Conservation (phyloP, 2,113 vertebrate genomes). For the Hassar affinis region DNA sequence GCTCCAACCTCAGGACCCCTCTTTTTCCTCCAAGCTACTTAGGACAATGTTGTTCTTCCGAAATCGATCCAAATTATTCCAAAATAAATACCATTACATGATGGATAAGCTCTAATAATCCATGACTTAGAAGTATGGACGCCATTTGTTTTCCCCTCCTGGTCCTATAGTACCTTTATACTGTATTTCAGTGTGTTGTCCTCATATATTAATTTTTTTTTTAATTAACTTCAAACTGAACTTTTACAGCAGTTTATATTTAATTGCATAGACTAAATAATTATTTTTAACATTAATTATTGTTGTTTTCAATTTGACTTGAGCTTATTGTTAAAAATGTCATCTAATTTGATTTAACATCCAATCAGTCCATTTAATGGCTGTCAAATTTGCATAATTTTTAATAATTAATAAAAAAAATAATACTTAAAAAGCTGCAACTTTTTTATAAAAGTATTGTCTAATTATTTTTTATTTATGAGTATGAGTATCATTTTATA, state of each 20-base stretch:
- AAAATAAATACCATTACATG: conserved; percentile 68
- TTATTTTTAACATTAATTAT: too few species aligned
- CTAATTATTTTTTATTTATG: background rate
- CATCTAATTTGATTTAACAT: too few species aligned
- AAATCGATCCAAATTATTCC: conserved; percentile 59
- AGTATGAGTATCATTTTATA: background rate
- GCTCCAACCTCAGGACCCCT: conserved; percentile 65
- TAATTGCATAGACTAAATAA: background rate
- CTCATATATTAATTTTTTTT: background rate
- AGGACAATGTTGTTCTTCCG: conserved; percentile 62
- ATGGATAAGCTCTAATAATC: conserved; percentile 54
- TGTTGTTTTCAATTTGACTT: too few species aligned
- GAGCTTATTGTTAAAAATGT: too few species aligned
- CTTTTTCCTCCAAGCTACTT: conserved; percentile 54
- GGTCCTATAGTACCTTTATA: background rate
- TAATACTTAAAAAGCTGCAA: background rate
- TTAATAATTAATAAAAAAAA: background rate
- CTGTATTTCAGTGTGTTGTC: background rate
- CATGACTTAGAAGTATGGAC: background rate
- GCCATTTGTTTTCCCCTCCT: too few species aligned
- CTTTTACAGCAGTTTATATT: background rate
- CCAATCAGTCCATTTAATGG: background rate
- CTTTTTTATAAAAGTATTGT: background rate
- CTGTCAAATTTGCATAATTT: background rate
- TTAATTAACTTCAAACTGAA: background rate